Evolutionary conservation across 2,888 invertebrate genomes (phyloP).

Genomic region (Gymnoscelis rufifasciata): DNA sequence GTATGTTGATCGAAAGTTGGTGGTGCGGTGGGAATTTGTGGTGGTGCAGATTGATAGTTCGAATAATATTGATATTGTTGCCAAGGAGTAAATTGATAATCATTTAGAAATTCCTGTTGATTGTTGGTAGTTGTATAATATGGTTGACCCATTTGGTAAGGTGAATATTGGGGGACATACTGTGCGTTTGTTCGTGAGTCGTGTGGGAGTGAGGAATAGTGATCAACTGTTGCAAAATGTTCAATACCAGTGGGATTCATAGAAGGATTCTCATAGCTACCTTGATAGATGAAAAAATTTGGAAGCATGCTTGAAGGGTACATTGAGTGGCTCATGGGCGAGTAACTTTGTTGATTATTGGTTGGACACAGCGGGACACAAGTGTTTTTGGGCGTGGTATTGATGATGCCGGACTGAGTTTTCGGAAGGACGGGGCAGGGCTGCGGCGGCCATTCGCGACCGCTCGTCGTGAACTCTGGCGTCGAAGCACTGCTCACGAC

Average conservation of each 20-base stretch:
- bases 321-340: constrained; percentile 7
- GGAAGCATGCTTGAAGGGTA: constrained; percentile 16
- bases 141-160: background rate
- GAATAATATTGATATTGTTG: background rate
- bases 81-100: background rate
- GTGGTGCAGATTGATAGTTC: background rate
- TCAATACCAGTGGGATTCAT: background rate
- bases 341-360: background rate
- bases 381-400: too few species aligned
- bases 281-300: background rate
- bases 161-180: background rate
- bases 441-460: constrained; percentile 7
- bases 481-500: background rate
- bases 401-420: background rate
- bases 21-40: background rate
- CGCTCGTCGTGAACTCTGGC: constrained; percentile 1
- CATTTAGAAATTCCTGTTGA: too few species aligned
- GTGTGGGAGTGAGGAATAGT: too few species aligned
- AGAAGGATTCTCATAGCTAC: background rate
- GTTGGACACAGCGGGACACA: too few species aligned
- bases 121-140: background rate
- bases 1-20: background rate
- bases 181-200: background rate
- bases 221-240: background rate
- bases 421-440: background rate